These are phyloP conservation scores for Characodon lateralis DNA, from an alignment of 2,797 vertebrate genomes.

Conservation along the genomic window DNA sequence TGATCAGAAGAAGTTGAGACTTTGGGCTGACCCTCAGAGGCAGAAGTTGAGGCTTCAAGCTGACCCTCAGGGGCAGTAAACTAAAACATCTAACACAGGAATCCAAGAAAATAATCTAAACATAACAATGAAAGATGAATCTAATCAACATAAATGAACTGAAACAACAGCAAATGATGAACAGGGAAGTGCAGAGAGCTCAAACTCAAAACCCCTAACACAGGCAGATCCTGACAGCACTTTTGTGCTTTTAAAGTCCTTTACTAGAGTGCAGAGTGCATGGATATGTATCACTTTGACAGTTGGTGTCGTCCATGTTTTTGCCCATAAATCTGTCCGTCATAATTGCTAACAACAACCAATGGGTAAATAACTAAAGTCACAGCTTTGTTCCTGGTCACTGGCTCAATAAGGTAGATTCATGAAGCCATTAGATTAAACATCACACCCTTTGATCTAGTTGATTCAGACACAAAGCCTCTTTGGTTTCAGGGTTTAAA, in stretches of 20 bases:
- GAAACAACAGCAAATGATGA: no score
- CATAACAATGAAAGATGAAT: no score
- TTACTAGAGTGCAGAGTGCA: neutral
- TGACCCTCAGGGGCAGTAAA: no score
- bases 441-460: constrained; percentile 42
- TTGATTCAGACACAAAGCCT: constrained; percentile 27
- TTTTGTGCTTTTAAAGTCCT: neutral
- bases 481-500: constrained; percentile 34
- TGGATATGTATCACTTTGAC: neutral
- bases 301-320: neutral
- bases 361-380: constrained; percentile 15
- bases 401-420: constrained; percentile 37
- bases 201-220: no score
- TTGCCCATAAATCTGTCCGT: neutral
- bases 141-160: no score
- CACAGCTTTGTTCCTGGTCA: constrained; percentile 12
- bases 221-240: no score
- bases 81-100: no score
- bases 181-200: no score
- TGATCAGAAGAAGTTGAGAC: no score
- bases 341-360: neutral
- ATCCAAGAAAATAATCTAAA: no score
- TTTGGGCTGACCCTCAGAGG: no score
- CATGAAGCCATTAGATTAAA: constrained; percentile 48
- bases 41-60: no score